These are phyloP conservation scores for Peromyscus attwateri DNA, from an alignment of 2,797 vertebrate genomes.

Conservation along the genomic window DNA sequence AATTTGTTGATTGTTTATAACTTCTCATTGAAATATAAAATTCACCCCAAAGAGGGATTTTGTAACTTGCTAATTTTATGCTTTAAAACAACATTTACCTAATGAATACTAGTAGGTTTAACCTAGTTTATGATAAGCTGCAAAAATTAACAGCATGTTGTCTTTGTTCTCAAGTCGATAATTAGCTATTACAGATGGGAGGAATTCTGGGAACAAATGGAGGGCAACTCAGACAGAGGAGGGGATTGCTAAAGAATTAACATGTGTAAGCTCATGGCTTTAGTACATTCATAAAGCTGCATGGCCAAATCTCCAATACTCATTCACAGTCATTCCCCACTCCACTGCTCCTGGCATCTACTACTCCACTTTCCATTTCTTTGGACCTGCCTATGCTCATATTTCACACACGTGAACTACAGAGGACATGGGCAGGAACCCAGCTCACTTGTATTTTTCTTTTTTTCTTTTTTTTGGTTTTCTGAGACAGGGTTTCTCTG, in stretches of 20 bases:
- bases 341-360: not conserved
- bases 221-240: not conserved
- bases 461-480: no score
- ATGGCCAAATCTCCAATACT: not conserved
- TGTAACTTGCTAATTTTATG: slow-evolving; percentile 24
- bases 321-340: no score
- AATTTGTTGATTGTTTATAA: not conserved
- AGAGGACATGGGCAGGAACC: not conserved
- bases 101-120: not conserved
- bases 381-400: not conserved
- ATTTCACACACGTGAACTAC: not conserved
- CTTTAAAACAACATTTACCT: not conserved
- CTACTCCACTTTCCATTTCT: not conserved
- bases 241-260: not conserved
- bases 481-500: no score
- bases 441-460: not conserved
- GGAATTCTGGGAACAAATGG: not conserved
- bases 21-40: not conserved
- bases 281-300: not conserved
- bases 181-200: not conserved
- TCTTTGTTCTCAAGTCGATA: not conserved
- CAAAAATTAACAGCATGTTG: not conserved
- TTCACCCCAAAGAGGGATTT: not conserved
- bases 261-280: not conserved
- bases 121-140: not conserved